phyloP scores from a whole-genome alignment of 2,888 invertebrate species.

The Stenotaenia linearis region DNA sequence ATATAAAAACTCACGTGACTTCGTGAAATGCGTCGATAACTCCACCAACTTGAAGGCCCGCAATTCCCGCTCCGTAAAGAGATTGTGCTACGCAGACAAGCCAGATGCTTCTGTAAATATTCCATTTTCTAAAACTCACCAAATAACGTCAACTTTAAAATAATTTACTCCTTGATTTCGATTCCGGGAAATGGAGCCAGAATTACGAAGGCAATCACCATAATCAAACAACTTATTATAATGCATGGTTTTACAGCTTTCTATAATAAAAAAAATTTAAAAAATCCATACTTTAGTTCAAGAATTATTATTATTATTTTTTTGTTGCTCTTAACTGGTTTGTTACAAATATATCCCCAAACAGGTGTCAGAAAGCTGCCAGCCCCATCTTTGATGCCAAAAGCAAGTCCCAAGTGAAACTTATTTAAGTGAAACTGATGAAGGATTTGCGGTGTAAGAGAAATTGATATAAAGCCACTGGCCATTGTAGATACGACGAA shows the following conservation, averaged over 20 bases:
- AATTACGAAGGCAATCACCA: background rate
- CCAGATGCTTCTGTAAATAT: background rate
- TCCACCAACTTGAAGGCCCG: background rate
- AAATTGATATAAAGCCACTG: conserved; percentile 42
- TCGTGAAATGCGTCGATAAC: background rate
- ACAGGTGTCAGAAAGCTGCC: conserved; percentile 40
- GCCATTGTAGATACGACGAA: conserved; percentile 41
- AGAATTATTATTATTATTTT: no score
- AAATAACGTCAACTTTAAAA: background rate
- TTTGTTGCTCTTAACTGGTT: background rate
- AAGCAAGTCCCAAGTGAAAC: conserved; percentile 40
- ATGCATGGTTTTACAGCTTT: background rate
- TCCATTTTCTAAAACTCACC: background rate
- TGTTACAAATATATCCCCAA: conserved; percentile 41
- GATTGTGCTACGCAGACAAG: background rate
- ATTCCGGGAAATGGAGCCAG: background rate
- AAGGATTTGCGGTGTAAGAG: conserved; percentile 40
- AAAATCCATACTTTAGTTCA: no score
- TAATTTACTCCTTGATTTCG: background rate
- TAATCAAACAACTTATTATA: background rate
- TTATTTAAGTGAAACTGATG: conserved; percentile 38
- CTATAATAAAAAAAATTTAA: background rate
- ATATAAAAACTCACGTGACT: conserved; percentile 5
- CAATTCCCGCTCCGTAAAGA: background rate
- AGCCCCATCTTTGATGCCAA: conserved; percentile 41